Conservation (phyloP, 2,888 invertebrate species). For the Acleris laterana region DNA sequence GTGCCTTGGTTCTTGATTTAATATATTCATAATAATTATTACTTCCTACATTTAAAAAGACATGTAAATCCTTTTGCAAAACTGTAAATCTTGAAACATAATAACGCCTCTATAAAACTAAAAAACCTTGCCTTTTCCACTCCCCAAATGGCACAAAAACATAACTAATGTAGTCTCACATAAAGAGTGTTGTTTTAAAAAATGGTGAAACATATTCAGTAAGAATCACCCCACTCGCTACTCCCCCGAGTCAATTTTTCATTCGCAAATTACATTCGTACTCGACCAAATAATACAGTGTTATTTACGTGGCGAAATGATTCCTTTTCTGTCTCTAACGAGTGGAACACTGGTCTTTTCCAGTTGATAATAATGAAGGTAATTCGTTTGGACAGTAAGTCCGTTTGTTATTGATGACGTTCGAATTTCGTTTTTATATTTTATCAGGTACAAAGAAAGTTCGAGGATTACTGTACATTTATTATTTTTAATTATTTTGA, state of each 20-base stretch:
- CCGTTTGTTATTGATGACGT: too few relatives aligned
- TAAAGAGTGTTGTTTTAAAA: not conserved
- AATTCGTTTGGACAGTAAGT: constrained; percentile 12
- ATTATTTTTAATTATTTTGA: too few relatives aligned
- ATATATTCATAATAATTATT: too few relatives aligned
- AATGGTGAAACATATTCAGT: not conserved
- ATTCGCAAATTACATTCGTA: constrained; percentile 33
- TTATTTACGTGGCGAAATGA: constrained; percentile 22
- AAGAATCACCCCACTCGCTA: constrained; percentile 2
- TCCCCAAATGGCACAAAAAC: too few relatives aligned
- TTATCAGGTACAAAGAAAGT: too few relatives aligned
- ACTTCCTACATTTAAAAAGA: too few relatives aligned
- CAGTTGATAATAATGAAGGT: constrained; percentile 7
- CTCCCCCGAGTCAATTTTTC: constrained; percentile 31
- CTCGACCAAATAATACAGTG: constrained; percentile 32
- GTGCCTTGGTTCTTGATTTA: too few relatives aligned
- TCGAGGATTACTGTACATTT: too few relatives aligned
- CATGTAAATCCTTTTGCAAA: too few relatives aligned
- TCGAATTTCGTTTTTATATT: too few relatives aligned
- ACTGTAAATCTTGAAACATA: not conserved
- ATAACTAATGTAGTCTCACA: too few relatives aligned
- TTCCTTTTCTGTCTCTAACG: constrained; percentile 23
- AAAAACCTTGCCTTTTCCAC: not conserved
- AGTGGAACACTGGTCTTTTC: constrained; percentile 9
- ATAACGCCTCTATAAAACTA: not conserved